Percentiles rank a stretch among this genome's conserved stretches.
Evolutionary conservation across 2,113 vertebrate genomes (phyloP).

Genomic region (Fulmarus glacialis): DNA sequence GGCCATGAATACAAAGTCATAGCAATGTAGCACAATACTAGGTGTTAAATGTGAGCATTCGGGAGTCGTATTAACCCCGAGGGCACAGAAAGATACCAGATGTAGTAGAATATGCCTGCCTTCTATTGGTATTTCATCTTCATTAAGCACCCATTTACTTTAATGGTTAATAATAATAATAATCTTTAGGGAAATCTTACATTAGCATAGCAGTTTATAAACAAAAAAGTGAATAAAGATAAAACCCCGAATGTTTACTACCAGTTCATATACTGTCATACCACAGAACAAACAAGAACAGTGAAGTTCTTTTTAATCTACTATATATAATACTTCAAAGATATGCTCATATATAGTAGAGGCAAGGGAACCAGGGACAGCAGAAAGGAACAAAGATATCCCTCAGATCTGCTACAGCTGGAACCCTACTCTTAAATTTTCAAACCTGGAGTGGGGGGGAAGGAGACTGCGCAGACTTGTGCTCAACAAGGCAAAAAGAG

Average conservation of each 20-base stretch:
- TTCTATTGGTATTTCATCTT: neutral
- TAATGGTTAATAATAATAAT: neutral
- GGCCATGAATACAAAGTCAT: neutral
- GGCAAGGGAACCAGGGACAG: neutral
- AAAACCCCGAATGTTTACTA: neutral
- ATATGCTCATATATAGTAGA: neutral
- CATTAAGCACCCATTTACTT: neutral
- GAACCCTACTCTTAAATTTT: neutral
- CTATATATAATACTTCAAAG: neutral
- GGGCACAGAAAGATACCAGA: neutral
- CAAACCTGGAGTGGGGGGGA: fast-evolving
- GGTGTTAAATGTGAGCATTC: neutral
- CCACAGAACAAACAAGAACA: neutral
- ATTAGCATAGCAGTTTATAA: neutral
- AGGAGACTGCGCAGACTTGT: neutral
- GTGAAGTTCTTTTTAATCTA: neutral
- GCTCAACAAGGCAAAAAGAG: neutral
- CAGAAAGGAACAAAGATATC: neutral
- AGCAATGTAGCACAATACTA: neutral
- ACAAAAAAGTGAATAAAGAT: neutral
- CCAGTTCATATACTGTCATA: neutral
- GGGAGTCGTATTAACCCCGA: neutral
- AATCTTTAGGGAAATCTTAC: neutral
- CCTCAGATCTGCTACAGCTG: neutral
- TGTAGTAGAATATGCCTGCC: neutral